A percentile compares a stretch with the other conserved stretches of the same genome.
Evolutionary conservation across 2,113 vertebrate species (phyloP).

Genomic region (Megatriorchis doriae): DNA sequence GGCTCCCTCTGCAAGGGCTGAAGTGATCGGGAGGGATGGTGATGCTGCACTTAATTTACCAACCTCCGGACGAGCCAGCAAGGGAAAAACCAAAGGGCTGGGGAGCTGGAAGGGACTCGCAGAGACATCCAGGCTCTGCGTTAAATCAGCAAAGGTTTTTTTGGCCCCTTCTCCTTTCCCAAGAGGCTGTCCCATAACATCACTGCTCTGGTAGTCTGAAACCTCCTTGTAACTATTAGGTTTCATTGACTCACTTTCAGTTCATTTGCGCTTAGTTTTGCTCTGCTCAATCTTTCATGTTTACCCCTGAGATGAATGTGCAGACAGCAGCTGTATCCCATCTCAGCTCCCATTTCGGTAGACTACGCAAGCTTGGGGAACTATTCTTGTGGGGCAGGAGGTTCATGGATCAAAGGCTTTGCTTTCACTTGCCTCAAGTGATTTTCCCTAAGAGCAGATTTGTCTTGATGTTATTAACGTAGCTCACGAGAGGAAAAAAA

Average conservation of each 20-base stretch:
- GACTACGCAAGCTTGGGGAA: background rate
- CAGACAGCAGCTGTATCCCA: conserved; percentile 17
- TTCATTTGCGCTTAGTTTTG: background rate
- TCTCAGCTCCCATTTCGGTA: background rate
- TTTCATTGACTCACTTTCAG: background rate
- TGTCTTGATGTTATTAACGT: conserved; percentile 5
- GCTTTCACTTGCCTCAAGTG: background rate
- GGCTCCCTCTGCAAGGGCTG: background rate
- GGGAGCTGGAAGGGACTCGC: background rate
- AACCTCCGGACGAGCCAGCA: background rate
- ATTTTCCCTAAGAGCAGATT: background rate
- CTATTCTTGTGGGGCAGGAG: background rate
- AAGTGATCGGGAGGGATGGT: background rate
- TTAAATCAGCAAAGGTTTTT: background rate
- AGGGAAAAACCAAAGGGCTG: background rate
- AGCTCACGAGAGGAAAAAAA: background rate
- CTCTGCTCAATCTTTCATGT: background rate
- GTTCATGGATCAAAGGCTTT: conserved; percentile 35
- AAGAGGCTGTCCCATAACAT: background rate
- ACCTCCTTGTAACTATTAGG: background rate
- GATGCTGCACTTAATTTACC: background rate
- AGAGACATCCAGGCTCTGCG: background rate
- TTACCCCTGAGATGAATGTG: conserved; percentile 8
- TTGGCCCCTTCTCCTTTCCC: background rate
- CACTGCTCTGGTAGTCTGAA: background rate